phyloP scores from a whole-genome alignment of 2,113 vertebrate species.

The Odontesthes bonariensis region DNA sequence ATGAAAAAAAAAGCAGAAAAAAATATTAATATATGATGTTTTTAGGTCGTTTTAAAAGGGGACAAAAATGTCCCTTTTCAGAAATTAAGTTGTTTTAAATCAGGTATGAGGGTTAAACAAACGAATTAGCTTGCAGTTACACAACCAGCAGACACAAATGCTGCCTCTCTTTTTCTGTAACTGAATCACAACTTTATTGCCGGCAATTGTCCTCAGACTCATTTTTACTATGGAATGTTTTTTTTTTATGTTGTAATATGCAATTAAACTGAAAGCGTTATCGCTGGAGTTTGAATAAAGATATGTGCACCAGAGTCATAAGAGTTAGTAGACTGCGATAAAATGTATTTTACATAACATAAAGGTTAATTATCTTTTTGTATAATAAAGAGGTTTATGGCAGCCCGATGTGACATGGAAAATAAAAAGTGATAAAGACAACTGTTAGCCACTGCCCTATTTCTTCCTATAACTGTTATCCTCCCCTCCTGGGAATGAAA shows the following conservation, averaged over 20 bases:
- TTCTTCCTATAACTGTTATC: too few species aligned
- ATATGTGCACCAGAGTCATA: neutral
- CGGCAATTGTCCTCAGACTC: neutral
- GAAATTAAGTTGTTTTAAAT: too few species aligned
- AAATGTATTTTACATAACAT: neutral
- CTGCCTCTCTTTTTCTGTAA: neutral
- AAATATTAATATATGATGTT: too few species aligned
- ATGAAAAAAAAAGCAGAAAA: too few species aligned
- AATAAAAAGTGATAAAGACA: neutral
- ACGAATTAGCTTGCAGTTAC: neutral
- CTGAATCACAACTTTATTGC: constrained; percentile 1
- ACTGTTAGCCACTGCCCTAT: neutral
- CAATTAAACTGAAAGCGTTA: too few species aligned
- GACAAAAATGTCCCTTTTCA: too few species aligned
- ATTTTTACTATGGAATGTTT: neutral
- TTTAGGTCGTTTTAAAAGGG: too few species aligned
- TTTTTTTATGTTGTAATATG: neutral
- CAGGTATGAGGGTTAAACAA: too few species aligned
- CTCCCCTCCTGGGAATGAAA: neutral
- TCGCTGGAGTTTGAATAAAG: neutral
- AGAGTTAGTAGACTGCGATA: neutral
- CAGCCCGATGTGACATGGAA: neutral
- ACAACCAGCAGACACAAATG: neutral
- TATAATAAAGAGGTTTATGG: neutral
- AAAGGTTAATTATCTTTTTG: too few species aligned